phyloP scores from a whole-genome alignment of 2,888 invertebrate genomes.

The Esperia sulphurella region DNA sequence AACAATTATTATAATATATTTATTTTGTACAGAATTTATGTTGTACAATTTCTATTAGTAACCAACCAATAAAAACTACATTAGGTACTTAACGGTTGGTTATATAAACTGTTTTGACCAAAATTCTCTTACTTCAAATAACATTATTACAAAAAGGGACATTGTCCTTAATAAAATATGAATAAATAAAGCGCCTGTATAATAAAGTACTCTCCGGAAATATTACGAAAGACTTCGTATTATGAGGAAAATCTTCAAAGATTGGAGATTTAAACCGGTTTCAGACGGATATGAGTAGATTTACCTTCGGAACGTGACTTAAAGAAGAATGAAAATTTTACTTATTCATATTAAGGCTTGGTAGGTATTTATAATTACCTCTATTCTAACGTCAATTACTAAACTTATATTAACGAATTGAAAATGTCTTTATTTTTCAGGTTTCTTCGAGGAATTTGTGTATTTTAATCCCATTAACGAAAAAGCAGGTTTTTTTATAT shows the following conservation, averaged over 20 bases:
- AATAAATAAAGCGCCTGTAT: conserved; percentile 12
- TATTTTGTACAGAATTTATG: too few species aligned
- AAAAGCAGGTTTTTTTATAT: too few species aligned
- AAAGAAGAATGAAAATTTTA: conserved; percentile 1
- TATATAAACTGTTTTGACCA: too few species aligned
- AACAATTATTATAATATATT: too few species aligned
- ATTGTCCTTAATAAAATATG: conserved; percentile 16
- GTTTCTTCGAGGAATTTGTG: conserved; percentile 12
- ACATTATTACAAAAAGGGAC: conserved; percentile 9
- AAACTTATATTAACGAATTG: not conserved
- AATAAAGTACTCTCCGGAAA: conserved; percentile 10
- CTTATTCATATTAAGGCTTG: not conserved
- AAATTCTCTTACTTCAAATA: too few species aligned
- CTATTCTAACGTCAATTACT: not conserved
- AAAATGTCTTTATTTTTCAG: conserved; percentile 32
- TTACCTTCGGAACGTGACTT: conserved; percentile 25
- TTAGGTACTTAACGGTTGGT: too few species aligned
- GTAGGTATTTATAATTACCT: not conserved
- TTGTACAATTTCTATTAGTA: too few species aligned
- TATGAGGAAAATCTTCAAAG: conserved; percentile 22
- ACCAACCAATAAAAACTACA: too few species aligned
- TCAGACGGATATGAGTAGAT: conserved; percentile 31
- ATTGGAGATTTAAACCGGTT: conserved; percentile 34
- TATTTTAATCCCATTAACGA: too few species aligned
- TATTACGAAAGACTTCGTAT: conserved; percentile 9